These are phyloP conservation scores for Clarias fuscus DNA, from an alignment of 2,797 vertebrate species.

Conservation along the genomic window DNA sequence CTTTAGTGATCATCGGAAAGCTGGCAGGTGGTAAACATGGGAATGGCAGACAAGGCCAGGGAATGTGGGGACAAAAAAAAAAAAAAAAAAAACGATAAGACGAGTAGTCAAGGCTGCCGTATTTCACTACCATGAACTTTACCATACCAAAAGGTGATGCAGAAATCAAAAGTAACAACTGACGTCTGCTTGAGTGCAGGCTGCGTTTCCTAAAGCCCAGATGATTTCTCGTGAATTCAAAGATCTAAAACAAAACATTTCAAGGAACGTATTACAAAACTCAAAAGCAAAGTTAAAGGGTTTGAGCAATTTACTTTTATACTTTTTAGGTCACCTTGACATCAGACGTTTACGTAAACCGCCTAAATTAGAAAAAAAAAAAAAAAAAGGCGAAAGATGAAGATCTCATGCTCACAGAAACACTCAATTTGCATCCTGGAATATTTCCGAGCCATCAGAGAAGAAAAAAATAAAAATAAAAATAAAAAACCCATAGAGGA, in stretches of 20 bases:
- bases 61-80: constrained; percentile 6
- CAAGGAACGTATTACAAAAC: background rate
- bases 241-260: background rate
- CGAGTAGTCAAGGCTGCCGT: constrained; percentile 11
- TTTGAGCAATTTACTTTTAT: background rate
- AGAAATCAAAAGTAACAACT: background rate
- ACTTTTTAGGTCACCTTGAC: background rate
- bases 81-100: constrained; percentile 28
- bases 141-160: background rate
- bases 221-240: background rate
- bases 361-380: too few relatives aligned
- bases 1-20: constrained; percentile 47
- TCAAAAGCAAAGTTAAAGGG: background rate
- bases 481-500: too few relatives aligned
- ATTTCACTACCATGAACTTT: background rate
- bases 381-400: too few relatives aligned
- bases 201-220: background rate
- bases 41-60: constrained; percentile 22
- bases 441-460: too few relatives aligned
- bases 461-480: too few relatives aligned
- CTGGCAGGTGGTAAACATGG: constrained; percentile 47
- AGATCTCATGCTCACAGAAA: too few relatives aligned
- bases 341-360: background rate
- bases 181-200: background rate
- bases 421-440: too few relatives aligned